Conservation (phyloP, 2,113 vertebrate genomes). For the Puntigrus tetrazona region DNA sequence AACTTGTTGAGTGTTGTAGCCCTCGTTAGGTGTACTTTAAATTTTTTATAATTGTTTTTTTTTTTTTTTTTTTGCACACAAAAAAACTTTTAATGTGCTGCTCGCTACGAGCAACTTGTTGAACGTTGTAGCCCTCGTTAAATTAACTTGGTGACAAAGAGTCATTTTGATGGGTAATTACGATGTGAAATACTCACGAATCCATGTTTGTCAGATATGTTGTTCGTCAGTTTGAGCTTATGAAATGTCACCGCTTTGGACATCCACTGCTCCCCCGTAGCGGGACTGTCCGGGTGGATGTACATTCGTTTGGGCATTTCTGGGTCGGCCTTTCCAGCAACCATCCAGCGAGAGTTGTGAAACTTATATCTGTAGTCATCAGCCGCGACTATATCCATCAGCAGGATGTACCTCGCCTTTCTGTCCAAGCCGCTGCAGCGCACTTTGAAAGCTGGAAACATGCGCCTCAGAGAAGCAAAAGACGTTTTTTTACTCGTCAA, state of each 20-base stretch:
- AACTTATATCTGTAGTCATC: slow-evolving; percentile 97
- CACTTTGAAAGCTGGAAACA: slow-evolving; percentile 95
- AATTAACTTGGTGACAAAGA: too few species aligned
- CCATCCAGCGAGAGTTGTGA: slow-evolving; percentile 93
- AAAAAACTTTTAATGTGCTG: not conserved
- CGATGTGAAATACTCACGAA: slow-evolving; percentile 83
- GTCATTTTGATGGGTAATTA: too few species aligned
- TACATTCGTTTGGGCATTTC: slow-evolving; percentile 97
- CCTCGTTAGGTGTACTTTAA: not conserved
- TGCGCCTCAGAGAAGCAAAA: slow-evolving; percentile 78
- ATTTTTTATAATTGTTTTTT: too few species aligned
- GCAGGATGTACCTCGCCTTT: slow-evolving; percentile 88
- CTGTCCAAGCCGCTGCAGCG: slow-evolving; percentile 89
- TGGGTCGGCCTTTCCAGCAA: slow-evolving; percentile 94
- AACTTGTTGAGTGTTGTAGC: not conserved
- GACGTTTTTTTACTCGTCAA: not conserved
- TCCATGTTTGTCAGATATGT: slow-evolving; percentile 94
- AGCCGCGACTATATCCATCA: slow-evolving; percentile 93
- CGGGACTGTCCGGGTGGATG: slow-evolving; percentile 95
- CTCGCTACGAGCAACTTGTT: not conserved
- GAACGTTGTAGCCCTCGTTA: not conserved
- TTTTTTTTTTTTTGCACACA: not conserved
- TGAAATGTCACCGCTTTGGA: slow-evolving; percentile 93
- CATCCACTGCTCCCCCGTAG: slow-evolving; percentile 96
- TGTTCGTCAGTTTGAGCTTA: slow-evolving; percentile 97